A percentile compares a stretch with the other conserved stretches of the same genome.
Conservation (phyloP, 92 coral and sea anemone genomes). For the Epizoanthus scotinus region DNA sequence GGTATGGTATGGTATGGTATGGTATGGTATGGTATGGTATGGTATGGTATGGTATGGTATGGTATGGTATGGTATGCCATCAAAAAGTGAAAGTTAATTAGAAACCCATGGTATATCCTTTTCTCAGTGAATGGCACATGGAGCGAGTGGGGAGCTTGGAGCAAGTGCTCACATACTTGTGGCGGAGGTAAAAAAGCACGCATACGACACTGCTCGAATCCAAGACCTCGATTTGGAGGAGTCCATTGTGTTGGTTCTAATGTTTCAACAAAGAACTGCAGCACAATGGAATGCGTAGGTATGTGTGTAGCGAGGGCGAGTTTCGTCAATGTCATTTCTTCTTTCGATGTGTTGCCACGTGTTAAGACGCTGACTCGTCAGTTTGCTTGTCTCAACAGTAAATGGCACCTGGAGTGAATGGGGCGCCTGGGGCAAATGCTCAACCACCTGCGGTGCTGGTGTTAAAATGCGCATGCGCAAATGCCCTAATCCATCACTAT, state of each 20-base stretch:
- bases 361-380: too few relatives aligned
- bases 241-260: constrained; percentile 3
- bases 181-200: not conserved
- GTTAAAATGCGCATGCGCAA: too few relatives aligned
- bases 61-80: too few relatives aligned
- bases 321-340: too few relatives aligned
- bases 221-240: constrained; percentile 8
- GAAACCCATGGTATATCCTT: too few relatives aligned
- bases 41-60: too few relatives aligned
- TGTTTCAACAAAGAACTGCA: not conserved
- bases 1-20: too few relatives aligned
- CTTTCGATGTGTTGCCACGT: too few relatives aligned
- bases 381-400: not conserved
- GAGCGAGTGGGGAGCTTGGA: constrained; percentile 4
- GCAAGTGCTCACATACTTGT: not conserved
- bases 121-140: constrained; percentile 5
- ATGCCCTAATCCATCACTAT: too few relatives aligned
- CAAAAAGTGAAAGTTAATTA: too few relatives aligned
- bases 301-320: too few relatives aligned
- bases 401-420: constrained; percentile 3
- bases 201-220: constrained; percentile 1
- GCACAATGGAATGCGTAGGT: not conserved
- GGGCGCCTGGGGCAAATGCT: constrained; percentile 27
- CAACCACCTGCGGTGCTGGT: not conserved
- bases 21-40: too few relatives aligned